Evolutionary conservation across 1,140 invertebrate genomes (phyloP), one percentile per base, ranked within the genome.

Genomic region (Eurosta solidaginis): DNA sequence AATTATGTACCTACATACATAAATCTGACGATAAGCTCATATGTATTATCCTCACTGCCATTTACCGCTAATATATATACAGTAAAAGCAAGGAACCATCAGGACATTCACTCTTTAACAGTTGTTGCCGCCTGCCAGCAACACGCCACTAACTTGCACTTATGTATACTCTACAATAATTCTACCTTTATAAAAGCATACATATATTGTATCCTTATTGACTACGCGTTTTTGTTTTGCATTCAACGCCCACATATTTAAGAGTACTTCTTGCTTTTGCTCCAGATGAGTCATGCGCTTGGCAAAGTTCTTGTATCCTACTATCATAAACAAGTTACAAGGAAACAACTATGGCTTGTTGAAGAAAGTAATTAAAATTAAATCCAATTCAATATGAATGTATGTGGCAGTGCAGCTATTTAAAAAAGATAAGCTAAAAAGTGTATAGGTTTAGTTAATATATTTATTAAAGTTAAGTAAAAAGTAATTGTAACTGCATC

Each of bases 11-110:
- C 7, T 68, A 40, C 45, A 47, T 47, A 20, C 9, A 5, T 14
- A 9, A 54, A n/a, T n/a, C n/a, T 54, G 22, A 14, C 10, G 14
- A 36, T 17, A 40, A 10, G n/a, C 40, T 40, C 17, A 42, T 40
- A 68, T 22, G 7, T 36, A 40, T 63, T 63, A 63, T 63, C 29
- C 59, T 68, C 17, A 68, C 59, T 68, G 59, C 59, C 59, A 40
- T 68, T 36, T n/a, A n/a, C n/a, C n/a, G n/a, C n/a, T n/a, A 40
- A 36, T 10, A 14, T 68, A 40, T n/a, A n/a, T n/a, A n/a, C n/a
- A n/a, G n/a, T n/a, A 33, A 40, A 54, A 68, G 17, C 10, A 3
- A 68, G 10, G 12, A 33, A 33, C 27, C 22, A 40, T 17, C 59
- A 68, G 36, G 7, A 20, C 40, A 22, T 36, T 9, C 1, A 6